Evolutionary conservation across 2,797 vertebrate genomes (phyloP).

Genomic region (Urocyon cinereoargenteus): DNA sequence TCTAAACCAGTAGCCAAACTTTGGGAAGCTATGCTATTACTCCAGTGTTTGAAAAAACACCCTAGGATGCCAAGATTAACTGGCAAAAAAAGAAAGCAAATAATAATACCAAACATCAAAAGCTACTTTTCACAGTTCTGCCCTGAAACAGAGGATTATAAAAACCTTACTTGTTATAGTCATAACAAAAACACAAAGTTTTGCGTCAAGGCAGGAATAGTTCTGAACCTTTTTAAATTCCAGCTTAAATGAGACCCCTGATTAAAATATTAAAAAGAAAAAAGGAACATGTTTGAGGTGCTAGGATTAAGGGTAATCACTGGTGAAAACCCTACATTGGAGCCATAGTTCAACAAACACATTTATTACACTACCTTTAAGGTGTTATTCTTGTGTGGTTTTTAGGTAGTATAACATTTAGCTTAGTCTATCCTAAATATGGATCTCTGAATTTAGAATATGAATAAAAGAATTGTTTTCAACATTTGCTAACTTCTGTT

Average conservation of each 20-base stretch:
- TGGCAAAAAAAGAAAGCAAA: constrained; percentile 65
- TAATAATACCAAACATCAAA: constrained; percentile 67
- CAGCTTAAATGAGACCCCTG: not conserved
- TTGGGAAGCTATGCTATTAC: not conserved
- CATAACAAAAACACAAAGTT: constrained; percentile 34
- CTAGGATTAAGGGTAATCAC: constrained; percentile 37
- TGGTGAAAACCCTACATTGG: constrained; percentile 48
- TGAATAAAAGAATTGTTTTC: constrained; percentile 39
- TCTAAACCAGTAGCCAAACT: constrained; percentile 16
- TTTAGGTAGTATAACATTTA: constrained; percentile 44
- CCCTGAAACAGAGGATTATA: constrained; percentile 50
- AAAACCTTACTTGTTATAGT: constrained; percentile 50
- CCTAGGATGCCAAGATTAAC: constrained; percentile 45
- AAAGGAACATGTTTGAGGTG: not conserved
- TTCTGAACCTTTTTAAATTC: constrained; percentile 47
- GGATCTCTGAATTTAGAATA: constrained; percentile 21
- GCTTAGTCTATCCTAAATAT: not conserved
- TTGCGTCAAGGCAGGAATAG: constrained; percentile 38
- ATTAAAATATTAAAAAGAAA: constrained; percentile 68
- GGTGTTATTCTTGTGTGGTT: constrained; percentile 46
- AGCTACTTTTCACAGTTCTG: constrained; percentile 15
- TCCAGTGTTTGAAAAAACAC: constrained; percentile 4
- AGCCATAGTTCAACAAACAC: constrained; percentile 32
- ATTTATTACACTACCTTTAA: constrained; percentile 29
- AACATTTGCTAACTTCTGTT: constrained; percentile 8